Conservation (phyloP, 2,888 invertebrate species). For the Pheosia gnoma region DNA sequence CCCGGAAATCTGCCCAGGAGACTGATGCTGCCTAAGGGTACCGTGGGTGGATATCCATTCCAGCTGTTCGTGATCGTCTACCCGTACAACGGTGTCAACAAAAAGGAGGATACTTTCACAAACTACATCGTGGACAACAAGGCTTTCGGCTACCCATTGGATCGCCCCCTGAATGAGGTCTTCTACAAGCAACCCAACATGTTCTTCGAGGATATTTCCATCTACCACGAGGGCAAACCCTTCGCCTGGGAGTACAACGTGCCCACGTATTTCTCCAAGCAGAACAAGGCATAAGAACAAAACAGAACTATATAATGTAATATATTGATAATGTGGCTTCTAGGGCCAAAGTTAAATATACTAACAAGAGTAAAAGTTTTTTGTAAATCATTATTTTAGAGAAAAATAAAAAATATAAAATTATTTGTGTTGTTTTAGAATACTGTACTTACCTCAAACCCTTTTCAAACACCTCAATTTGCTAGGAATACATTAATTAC, state of each 20-base stretch:
- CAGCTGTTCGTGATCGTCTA: slow-evolving; percentile 86
- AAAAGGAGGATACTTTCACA: slow-evolving; percentile 54
- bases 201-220: slow-evolving; percentile 82
- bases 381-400: no score
- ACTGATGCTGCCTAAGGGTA: slow-evolving; percentile 89
- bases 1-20: slow-evolving; percentile 85
- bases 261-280: slow-evolving; percentile 42
- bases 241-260: slow-evolving; percentile 55
- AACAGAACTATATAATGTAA: background rate
- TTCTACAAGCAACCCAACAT: slow-evolving; percentile 84
- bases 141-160: slow-evolving; percentile 84
- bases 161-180: slow-evolving; percentile 75
- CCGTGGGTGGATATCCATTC: slow-evolving; percentile 86
- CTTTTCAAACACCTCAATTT: no score
- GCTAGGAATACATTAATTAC: no score
- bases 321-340: background rate
- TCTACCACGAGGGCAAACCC: slow-evolving; percentile 77
- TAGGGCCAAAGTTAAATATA: slow-evolving; percentile 39
- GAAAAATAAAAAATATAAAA: background rate
- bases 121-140: slow-evolving; percentile 72
- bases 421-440: background rate
- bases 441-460: background rate
- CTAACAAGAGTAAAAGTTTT: no score
- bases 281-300: slow-evolving; percentile 27
- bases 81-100: slow-evolving; percentile 74